Evolutionary conservation across 2,888 invertebrate genomes (phyloP), one percentile per base, ranked within the genome.

Genomic region (Lasioglossum malachurum): DNA sequence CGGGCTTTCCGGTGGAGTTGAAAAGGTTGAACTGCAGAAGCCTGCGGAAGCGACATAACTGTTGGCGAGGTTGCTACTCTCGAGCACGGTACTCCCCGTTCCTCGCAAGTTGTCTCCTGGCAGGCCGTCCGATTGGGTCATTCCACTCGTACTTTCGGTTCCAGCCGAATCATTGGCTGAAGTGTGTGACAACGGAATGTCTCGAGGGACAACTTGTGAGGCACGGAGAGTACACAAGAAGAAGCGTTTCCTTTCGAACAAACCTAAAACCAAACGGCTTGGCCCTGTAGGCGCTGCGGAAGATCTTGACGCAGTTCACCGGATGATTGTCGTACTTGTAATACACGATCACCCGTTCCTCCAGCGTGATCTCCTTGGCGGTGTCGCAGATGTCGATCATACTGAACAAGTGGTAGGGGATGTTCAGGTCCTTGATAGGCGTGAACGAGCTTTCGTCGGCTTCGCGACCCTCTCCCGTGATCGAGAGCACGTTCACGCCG

Each of bases 321-420:
- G 99, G 98, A 94, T 98, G 97, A 91, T 99, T 99, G 93, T 99
- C 99, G 93, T 99, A 99, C 95, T 99, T 99, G 95, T 99, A 99
- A 94, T 99, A 99, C 35, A 99, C 94, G 0, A 99, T 95, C 8
- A 99, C 97, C 74, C 99, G 96, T 94, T 99, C 99, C 94, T 98
- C 98, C 2, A 99, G 97, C 2, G 97, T 96, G 27, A 99, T 97
- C 94, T 98, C 98, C 96, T 99, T 99, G 80, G 98, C 97, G 1
- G 99, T 98, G 94, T 99, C 99, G 95, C 99, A 99, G 90, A 99
- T 99, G 91, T 99, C 99, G 27, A 99, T 97, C 92, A 99, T 96
- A 49, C 99, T 99, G 95, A 99, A 99, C 64, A 99, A 95, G 93
- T 98, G 97, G 94, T 99, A 99, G 0, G 99, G 99, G 16, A 99